Conservation (phyloP, 2,113 vertebrate species). For the Bos indicus region DNA sequence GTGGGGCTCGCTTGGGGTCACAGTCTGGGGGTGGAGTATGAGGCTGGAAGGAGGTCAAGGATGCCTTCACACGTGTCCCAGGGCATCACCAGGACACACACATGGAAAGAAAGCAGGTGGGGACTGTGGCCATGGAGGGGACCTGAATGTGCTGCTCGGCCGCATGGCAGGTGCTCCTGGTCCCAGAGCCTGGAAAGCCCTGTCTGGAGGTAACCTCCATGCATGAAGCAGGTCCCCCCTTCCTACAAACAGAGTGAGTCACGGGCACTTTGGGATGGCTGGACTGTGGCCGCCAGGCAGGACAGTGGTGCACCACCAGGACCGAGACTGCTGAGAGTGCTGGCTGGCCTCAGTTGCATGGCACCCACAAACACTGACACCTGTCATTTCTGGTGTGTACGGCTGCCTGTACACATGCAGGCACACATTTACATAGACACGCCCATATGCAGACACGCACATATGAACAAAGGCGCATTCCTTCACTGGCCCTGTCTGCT, state of each 20-base stretch:
- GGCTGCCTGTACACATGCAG: not conserved
- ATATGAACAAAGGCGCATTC: not conserved
- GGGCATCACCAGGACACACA: accelerated
- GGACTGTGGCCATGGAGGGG: not conserved
- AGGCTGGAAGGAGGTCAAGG: not conserved
- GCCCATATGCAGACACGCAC: accelerated
- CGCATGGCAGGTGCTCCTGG: not conserved
- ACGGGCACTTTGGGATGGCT: accelerated
- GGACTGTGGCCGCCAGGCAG: not conserved
- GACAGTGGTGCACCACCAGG: not conserved
- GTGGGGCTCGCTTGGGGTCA: not conserved
- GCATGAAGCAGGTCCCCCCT: not conserved
- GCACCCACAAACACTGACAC: not conserved
- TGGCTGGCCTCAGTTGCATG: not conserved
- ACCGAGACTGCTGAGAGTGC: too few species aligned
- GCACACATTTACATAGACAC: not conserved
- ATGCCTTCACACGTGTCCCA: not conserved
- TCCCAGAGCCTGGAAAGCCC: not conserved
- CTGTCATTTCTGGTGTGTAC: not conserved
- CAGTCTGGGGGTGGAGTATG: not conserved
- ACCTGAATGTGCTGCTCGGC: not conserved
- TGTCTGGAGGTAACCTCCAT: not conserved
- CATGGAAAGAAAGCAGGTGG: not conserved
- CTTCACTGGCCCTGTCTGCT: not conserved
- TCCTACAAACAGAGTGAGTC: not conserved